Conservation (phyloP, 2,113 vertebrate species). For the Sclerurus mexicanus region DNA sequence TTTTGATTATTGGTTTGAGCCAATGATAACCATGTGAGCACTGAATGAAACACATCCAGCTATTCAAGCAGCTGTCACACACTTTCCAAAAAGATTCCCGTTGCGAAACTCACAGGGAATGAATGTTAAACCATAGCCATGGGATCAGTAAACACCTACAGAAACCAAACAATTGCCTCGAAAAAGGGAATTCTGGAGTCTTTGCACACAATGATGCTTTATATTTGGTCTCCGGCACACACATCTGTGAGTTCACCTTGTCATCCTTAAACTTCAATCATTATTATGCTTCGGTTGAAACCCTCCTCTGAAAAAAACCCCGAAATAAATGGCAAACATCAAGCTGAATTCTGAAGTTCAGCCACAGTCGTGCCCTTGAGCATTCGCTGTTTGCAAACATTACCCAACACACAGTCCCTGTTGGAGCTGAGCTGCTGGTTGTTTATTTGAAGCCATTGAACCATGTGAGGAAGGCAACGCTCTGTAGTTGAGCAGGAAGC, state of each 20-base stretch:
- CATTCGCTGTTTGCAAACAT: constrained; percentile 22
- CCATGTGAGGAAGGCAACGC: neutral
- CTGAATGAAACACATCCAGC: neutral
- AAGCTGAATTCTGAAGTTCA: constrained; percentile 6
- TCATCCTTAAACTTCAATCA: neutral
- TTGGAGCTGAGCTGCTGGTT: neutral
- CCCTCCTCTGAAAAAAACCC: neutral
- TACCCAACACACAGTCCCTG: neutral
- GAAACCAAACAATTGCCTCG: neutral
- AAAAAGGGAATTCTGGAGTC: neutral
- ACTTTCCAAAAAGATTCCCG: neutral
- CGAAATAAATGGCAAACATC: neutral
- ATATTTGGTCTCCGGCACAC: neutral
- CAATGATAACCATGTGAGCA: neutral
- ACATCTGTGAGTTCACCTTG: neutral
- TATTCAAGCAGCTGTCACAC: neutral
- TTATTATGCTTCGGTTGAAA: neutral
- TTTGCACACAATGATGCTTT: neutral
- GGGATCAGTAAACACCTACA: neutral
- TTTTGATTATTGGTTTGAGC: neutral
- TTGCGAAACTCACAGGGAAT: neutral
- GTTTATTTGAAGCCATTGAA: neutral
- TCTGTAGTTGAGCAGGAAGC: neutral
- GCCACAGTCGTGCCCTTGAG: neutral
- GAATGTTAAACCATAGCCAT: neutral